These are phyloP conservation scores for Rugalucina vietnamica DNA, from an alignment of 2,888 invertebrate species.

Conservation along the genomic window DNA sequence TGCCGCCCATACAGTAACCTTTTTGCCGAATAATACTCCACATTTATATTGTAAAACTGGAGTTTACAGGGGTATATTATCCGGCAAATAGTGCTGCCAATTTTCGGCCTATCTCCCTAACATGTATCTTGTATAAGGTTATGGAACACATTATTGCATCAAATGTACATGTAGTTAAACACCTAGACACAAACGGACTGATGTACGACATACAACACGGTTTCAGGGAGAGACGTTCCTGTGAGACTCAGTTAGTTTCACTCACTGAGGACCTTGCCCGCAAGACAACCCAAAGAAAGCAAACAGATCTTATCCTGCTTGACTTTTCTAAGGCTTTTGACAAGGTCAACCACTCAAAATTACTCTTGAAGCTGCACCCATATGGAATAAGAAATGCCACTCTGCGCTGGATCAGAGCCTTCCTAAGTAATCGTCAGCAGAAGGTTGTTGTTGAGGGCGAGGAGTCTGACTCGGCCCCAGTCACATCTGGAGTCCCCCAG, in stretches of 20 bases:
- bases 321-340: background rate
- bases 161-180: constrained; percentile 18
- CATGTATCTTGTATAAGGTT: constrained; percentile 28
- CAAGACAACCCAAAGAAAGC: constrained; percentile 3
- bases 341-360: background rate
- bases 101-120: constrained; percentile 25
- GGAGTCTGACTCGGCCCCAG: background rate
- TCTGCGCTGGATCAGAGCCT: background rate
- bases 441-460: background rate
- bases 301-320: constrained; percentile 28
- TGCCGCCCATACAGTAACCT: too few species aligned
- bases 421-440: background rate
- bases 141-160: constrained; percentile 33
- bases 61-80: too few species aligned
- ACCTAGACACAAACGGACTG: constrained; percentile 22
- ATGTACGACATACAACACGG: constrained; percentile 31
- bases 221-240: constrained; percentile 26
- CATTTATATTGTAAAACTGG: too few species aligned
- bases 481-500: background rate
- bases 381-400: background rate
- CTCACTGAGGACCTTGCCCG: background rate
- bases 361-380: background rate
- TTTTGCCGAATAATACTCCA: too few species aligned
- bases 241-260: constrained; percentile 33
- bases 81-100: constrained; percentile 25